Evolutionary conservation across 2,888 invertebrate species (phyloP), one percentile per base, ranked within the genome.

Genomic region (Phasia obesa): DNA sequence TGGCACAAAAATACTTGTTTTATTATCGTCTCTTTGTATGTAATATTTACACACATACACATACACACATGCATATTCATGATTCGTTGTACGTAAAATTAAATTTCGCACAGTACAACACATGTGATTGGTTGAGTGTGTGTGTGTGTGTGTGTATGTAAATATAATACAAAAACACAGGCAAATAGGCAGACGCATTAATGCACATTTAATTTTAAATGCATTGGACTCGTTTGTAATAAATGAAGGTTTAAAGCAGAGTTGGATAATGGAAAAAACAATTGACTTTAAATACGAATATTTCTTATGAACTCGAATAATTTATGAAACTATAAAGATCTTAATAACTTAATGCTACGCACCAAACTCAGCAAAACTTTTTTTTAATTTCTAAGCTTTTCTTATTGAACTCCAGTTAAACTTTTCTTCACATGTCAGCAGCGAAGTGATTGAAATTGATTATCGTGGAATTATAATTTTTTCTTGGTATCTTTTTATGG

Each of bases 41-140:
- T n/a, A 4, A 17, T 5, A n/a, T n/a, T 13, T 42, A 42, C 6
- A 17, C 19, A n/a, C 42, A 42, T 42, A 13, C 42, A n/a, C n/a
- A 42, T 42, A 42, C 42, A 11, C n/a, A 42, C 15, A 57, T 19
- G 19, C 9, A 2, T 2, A 5, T 55, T 38, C 4, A 3, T 38
- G 55, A 62, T 70, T n/a, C n/a, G n/a, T n/a, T n/a, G n/a, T n/a
- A 55, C 53, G 17, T 47, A 47, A 51, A 53, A 77, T 73, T 59
- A 5, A 62, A 53, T 67, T 78, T 44, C 64, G 44, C 60, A 60
- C 79, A 67, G 53, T 60, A 57, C 47, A 65, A 51, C 57, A 42
- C 65, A 47, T 60, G 44, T 21, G 23, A 44, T 47, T 49, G 44
- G 23, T 60, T 49, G 49, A 62, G 65, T 67, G 3, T 62, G 38